Evolutionary conservation across 2,113 vertebrate genomes (phyloP).

Genomic region (Cyanistes caeruleus): DNA sequence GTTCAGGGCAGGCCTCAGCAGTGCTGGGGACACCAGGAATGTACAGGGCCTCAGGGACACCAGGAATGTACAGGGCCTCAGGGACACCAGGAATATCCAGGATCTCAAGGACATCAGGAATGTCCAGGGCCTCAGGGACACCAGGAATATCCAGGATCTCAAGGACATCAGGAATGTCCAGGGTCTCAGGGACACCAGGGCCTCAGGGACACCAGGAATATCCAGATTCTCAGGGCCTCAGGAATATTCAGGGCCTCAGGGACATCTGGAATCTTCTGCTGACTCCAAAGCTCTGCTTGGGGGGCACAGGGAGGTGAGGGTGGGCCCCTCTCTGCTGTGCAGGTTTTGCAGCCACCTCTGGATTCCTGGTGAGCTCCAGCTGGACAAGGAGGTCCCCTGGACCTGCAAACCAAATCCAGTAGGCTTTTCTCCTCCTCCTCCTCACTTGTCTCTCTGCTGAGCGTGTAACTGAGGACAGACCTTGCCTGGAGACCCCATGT

Average conservation of each 20-base stretch:
- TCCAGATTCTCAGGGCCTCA: accelerated
- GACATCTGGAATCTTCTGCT: not conserved
- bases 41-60: accelerated
- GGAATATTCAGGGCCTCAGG: not conserved
- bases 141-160: accelerated
- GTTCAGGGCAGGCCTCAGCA: not conserved
- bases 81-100: too few species aligned
- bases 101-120: accelerated
- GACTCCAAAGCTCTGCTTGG: accelerated
- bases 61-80: accelerated
- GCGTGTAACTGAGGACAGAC: not conserved
- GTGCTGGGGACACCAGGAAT: not conserved
- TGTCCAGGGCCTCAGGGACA: accelerated
- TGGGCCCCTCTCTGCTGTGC: not conserved
- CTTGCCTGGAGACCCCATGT: not conserved
- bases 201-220: accelerated
- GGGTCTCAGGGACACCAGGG: accelerated
- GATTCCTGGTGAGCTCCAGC: not conserved
- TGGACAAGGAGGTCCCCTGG: not conserved
- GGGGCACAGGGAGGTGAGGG: too few species aligned
- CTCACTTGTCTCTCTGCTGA: not conserved
- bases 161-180: not conserved
- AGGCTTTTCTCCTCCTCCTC: not conserved
- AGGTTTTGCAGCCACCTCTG: not conserved
- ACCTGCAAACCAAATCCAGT: not conserved